Evolutionary conservation across 2,113 vertebrate genomes (phyloP), one percentile per base, ranked within the genome.

Genomic region (Prolemur simus): DNA sequence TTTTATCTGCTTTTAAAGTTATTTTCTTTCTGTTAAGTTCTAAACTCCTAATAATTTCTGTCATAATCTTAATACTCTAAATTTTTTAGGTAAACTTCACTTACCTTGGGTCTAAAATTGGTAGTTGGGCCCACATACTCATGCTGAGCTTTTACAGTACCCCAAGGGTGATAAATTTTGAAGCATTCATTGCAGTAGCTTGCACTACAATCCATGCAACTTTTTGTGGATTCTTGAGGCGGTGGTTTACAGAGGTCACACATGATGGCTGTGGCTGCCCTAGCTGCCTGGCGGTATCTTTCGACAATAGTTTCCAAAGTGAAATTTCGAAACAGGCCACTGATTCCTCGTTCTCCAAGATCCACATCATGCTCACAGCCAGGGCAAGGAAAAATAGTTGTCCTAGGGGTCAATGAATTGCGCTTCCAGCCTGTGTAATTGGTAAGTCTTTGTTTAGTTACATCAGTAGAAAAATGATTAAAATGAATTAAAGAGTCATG

Each of bases 101-200:
- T 98, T 96, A 99, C 99, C 98, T 99, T 99, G 68, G 99, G 99
- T 94, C 99, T 99, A 96, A 99, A 99, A 96, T 99, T 99, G 10
- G 99, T 99, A 54, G 99, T 99, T 97, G 99, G 99, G 27, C 99
- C 99, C 34, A 99, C 99, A 8, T 99, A 99, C 88, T 99, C 99
- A 5, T 99, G 99, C 96, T 99, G 99, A 52, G 99, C 99, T 98
- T 99, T 99, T 68, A 99, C 98, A 0, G 99, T 99, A 2, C 99
- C 99, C 99, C 99, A 99, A 0, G 99, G 99, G 93, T 99, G 99
- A 96, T 99, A 98, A 58, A 99, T 95, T 98, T 99, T 99, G 98
- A 99, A 99, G 98, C 99, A 99, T 82, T 99, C 99, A 0, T 99
- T 99, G 97, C 99, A 99, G 97, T 99, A 99, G 98, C 99, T 99